Evolutionary conservation across 2,797 vertebrate species (phyloP).

Genomic region (Amblyopsis hoosieri): DNA sequence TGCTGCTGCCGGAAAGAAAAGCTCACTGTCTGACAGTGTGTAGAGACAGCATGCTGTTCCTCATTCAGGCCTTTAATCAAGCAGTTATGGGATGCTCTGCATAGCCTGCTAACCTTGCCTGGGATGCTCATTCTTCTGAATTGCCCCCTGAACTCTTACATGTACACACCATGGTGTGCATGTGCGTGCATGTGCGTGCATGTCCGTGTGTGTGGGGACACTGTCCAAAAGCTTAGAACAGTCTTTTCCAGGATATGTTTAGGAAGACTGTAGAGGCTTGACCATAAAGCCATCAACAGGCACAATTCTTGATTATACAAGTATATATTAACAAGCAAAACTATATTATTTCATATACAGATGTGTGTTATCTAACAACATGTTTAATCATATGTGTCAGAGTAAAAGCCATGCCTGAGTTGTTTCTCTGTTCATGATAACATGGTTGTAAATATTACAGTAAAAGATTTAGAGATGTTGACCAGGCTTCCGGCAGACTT

Average conservation of each 20-base stretch:
- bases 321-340: no score
- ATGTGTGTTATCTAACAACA: no score
- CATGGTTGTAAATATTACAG: slow-evolving; percentile 59
- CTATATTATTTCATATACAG: no score
- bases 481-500: slow-evolving; percentile 54
- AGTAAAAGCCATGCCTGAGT: slow-evolving; percentile 43
- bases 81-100: slow-evolving; percentile 51
- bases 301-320: no score
- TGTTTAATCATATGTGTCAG: slow-evolving; percentile 25
- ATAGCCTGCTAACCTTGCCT: slow-evolving; percentile 44
- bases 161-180: slow-evolving; percentile 17
- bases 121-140: slow-evolving; percentile 38
- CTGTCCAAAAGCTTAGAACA: no score
- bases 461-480: slow-evolving; percentile 61
- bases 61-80: slow-evolving; percentile 71
- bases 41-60: slow-evolving; percentile 56
- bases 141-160: slow-evolving; percentile 24
- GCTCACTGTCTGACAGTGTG: slow-evolving; percentile 49
- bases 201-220: no score
- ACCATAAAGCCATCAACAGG: no score
- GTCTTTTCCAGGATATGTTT: no score
- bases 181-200: no score
- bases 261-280: no score
- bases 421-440: slow-evolving; percentile 56
- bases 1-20: slow-evolving; percentile 56